phyloP scores from a whole-genome alignment of 2,888 invertebrate genomes.

The Amorpha juglandis region DNA sequence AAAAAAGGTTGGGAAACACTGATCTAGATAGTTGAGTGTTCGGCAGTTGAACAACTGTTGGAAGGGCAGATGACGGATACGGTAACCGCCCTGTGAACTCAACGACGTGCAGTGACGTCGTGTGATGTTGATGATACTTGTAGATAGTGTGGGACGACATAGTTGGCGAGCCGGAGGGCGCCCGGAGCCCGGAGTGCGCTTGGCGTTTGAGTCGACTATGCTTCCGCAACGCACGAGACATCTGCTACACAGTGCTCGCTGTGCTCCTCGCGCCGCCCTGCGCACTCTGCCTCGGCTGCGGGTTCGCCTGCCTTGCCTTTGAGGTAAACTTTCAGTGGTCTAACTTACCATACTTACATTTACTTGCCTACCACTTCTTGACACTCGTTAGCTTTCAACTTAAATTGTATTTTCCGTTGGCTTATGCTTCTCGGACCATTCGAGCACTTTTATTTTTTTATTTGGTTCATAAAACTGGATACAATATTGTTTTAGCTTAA shows the following conservation, averaged over 20 bases:
- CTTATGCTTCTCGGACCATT: no score
- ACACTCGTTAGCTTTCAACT: no score
- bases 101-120: background rate
- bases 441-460: no score
- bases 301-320: slow-evolving; percentile 89
- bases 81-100: slow-evolving; percentile 11
- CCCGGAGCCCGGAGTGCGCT: slow-evolving; percentile 88
- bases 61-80: slow-evolving; percentile 17
- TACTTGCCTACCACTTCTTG: no score
- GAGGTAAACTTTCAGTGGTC: slow-evolving; percentile 80
- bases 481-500: no score
- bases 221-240: slow-evolving; percentile 86
- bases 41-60: background rate
- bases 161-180: slow-evolving; percentile 88
- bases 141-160: slow-evolving; percentile 90
- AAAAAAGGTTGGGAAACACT: no score
- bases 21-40: background rate
- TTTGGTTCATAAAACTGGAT: no score
- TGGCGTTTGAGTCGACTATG: slow-evolving; percentile 88
- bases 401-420: no score
- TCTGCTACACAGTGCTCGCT: slow-evolving; percentile 88
- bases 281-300: slow-evolving; percentile 86
- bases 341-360: no score
- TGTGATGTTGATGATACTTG: background rate
- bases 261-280: slow-evolving; percentile 87